A percentile compares a stretch with the other conserved stretches of the same genome.
phyloP scores from a whole-genome alignment of 1,140 invertebrate genomes.

The Dysdera silvatica region DNA sequence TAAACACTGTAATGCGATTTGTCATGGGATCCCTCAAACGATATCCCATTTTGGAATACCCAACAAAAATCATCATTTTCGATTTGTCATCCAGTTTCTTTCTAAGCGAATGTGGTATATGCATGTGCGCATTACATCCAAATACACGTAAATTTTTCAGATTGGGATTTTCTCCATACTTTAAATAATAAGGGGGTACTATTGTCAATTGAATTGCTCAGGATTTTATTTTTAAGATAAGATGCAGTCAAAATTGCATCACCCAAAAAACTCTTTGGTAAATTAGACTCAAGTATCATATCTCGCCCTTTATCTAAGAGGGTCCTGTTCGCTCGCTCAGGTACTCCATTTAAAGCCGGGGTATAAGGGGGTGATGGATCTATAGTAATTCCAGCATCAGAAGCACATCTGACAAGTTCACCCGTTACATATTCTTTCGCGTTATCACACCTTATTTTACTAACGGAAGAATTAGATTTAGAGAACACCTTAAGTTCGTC shows the following conservation, averaged over 20 bases:
- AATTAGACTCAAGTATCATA: constrained; percentile 17
- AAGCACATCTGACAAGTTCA: background rate
- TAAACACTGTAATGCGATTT: background rate
- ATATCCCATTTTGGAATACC: constrained; percentile 6
- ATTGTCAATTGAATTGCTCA: background rate
- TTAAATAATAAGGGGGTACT: constrained; percentile 39
- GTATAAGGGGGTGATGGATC: constrained; percentile 19
- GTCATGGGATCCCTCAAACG: background rate
- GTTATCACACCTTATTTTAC: constrained; percentile 8
- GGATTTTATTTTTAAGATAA: constrained; percentile 28
- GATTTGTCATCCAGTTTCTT: constrained; percentile 8
- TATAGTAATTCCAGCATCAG: background rate
- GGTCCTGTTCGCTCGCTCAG: constrained; percentile 24
- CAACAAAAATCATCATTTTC: background rate
- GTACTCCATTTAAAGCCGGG: constrained; percentile 24
- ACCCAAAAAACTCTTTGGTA: constrained; percentile 31
- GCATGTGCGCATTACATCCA: constrained; percentile 38
- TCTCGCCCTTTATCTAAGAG: constrained; percentile 21
- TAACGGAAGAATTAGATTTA: no score
- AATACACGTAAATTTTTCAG: constrained; percentile 38
- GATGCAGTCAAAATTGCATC: constrained; percentile 30
- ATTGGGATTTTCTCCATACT: constrained; percentile 35
- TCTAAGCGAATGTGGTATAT: constrained; percentile 1
- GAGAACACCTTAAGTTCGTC: no score
- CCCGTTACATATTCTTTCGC: constrained; percentile 6